phyloP scores from a whole-genome alignment of 2,113 vertebrate genomes.

The Carassius auratus region DNA sequence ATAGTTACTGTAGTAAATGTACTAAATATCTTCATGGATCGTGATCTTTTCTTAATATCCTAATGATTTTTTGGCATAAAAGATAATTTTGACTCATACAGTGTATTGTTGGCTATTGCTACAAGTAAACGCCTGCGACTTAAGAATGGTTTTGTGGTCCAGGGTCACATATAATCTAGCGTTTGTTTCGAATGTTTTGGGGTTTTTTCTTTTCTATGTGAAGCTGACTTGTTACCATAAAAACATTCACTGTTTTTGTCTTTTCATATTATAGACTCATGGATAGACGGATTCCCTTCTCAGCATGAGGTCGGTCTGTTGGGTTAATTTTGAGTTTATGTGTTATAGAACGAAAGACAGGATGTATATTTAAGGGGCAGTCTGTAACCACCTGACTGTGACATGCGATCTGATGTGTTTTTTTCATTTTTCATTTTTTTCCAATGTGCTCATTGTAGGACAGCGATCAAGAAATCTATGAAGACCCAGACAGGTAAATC shows the following conservation, averaged over 20 bases:
- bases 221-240: neutral
- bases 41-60: no score
- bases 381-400: neutral
- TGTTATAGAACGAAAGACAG: neutral
- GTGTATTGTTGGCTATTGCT: no score
- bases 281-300: conserved; percentile 62
- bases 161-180: neutral
- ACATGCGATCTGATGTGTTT: neutral
- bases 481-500: conserved; percentile 76
- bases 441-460: conserved; percentile 60
- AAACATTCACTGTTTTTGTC: neutral
- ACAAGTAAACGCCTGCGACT: no score
- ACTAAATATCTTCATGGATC: no score
- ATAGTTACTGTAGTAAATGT: no score
- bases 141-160: no score
- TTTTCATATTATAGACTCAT: conserved; percentile 66
- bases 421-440: neutral
- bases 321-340: neutral
- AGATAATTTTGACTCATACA: no score
- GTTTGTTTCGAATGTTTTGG: neutral
- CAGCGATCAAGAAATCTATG: conserved; percentile 71
- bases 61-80: no score
- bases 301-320: conserved; percentile 63
- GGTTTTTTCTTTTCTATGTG: neutral
- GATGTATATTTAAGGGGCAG: neutral